These are phyloP conservation scores for Tetramorium simillimum DNA, from an alignment of 1,140 invertebrate genomes.

Conservation along the genomic window DNA sequence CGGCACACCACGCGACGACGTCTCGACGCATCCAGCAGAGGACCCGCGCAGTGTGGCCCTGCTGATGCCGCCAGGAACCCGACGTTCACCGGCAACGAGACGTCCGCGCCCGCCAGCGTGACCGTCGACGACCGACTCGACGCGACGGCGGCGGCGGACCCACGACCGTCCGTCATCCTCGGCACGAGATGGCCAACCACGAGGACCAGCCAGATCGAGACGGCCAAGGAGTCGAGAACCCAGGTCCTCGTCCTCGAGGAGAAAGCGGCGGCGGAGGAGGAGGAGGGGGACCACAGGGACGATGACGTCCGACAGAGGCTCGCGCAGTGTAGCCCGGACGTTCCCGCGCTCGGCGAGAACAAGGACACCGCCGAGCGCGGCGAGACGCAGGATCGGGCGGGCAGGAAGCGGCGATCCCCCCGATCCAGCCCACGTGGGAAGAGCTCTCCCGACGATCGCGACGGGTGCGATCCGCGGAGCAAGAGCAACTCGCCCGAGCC, in stretches of 20 bases:
- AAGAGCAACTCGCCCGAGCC: constrained; percentile 75
- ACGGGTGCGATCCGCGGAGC: not conserved
- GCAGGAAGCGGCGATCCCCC: not conserved
- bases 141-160: not conserved
- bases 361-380: constrained; percentile 18
- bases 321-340: constrained; percentile 83
- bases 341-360: constrained; percentile 11
- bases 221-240: not conserved
- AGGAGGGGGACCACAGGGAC: constrained; percentile 14
- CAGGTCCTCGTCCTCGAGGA: not conserved
- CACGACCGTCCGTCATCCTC: constrained; percentile 12
- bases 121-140: constrained; percentile 41
- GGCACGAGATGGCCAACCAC: constrained; percentile 51
- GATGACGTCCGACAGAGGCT: constrained; percentile 76
- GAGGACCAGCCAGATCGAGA: constrained; percentile 4
- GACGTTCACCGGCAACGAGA: not conserved
- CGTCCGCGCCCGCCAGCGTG: constrained; percentile 15
- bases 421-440: constrained; percentile 33
- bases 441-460: not conserved
- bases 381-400: constrained; percentile 18
- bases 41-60: constrained; percentile 88
- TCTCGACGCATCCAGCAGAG: constrained; percentile 84
- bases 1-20: constrained; percentile 85
- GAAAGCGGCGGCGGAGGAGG: not conserved
- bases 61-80: constrained; percentile 80